phyloP scores from a whole-genome alignment of 1,140 invertebrate genomes.

The Meloidogyne exigua region DNA sequence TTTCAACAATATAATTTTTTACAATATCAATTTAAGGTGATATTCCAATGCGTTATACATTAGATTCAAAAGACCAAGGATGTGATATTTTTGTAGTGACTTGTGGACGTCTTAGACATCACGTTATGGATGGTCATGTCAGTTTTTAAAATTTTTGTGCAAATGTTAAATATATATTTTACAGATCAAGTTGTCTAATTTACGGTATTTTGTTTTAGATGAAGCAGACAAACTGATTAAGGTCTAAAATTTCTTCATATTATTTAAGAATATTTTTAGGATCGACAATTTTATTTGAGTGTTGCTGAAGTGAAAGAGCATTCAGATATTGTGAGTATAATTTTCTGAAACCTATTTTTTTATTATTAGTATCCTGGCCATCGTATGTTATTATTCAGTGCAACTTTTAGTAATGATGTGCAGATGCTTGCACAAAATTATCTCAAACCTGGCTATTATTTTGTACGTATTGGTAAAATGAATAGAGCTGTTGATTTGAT shows the following conservation, averaged over 20 bases:
- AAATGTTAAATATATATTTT: constrained; percentile 1
- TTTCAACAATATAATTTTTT: not conserved
- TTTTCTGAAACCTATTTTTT: not conserved
- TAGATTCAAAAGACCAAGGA: constrained; percentile 8
- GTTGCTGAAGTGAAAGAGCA: not conserved
- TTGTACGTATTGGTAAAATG: constrained; percentile 26
- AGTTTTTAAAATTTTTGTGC: constrained; percentile 9
- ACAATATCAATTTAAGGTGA: constrained; percentile 12
- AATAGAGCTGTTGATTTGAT: constrained; percentile 29
- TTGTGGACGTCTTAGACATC: constrained; percentile 32
- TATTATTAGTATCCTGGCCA: constrained; percentile 26
- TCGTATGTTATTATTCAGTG: constrained; percentile 38
- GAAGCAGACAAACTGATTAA: constrained; percentile 36
- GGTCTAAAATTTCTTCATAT: not conserved
- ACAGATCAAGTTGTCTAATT: constrained; percentile 24
- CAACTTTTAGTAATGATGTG: constrained; percentile 30
- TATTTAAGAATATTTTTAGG: constrained; percentile 8
- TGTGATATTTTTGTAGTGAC: constrained; percentile 34
- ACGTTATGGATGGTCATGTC: constrained; percentile 27
- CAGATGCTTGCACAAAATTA: constrained; percentile 12
- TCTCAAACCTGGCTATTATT: constrained; percentile 23
- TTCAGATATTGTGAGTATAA: constrained; percentile 9
- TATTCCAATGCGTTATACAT: constrained; percentile 25
- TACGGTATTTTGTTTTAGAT: constrained; percentile 36
- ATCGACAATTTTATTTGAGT: not conserved